Evolutionary conservation across 2,888 invertebrate genomes (phyloP), one percentile per base, ranked within the genome.

Genomic region (Harmothoe impar): DNA sequence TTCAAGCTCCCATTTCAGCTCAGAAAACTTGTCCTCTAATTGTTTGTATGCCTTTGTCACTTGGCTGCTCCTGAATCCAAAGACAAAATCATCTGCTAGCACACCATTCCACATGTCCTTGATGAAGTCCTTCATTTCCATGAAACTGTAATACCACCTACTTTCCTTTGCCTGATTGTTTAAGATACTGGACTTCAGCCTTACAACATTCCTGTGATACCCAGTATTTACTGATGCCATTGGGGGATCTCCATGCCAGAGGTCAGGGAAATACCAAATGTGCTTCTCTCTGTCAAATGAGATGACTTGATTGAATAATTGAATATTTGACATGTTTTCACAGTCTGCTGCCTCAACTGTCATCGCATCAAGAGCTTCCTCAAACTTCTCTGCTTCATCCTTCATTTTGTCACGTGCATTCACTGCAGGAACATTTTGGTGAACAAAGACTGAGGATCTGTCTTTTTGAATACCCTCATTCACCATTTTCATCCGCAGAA

Each of bases 181-280:
- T 3, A 90, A 31, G 20, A 91, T 51, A 72, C 23, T 17, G 29
- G 90, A 17, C 52, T 52, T 91, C 15, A 91, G n/a, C 33, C 77
- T 25, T 17, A 5, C n/a, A 3, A 91, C 89, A 23, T 62, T 54
- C n/a, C 31, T 25, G 20, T 25, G 3, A n/a, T 91, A 91, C 12
- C 91, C 91, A 33, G 52, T 89, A 68, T 91, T 91, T 10, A 54
- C 56, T 52, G 91, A 29, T 77, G 91, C 91, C 91, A 90, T 91
- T n/a, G 91, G 91, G n/a, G 91, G 91, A 43, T 90, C 90, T 23
- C 91, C 91, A 23, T 89, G 29, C 91, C 91, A 91, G 0, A 91
- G 84, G 51, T 90, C 89, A 15, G 91, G 62, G 43, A 91, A 33
- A 33, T n/a, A n/a, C n/a, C n/a, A n/a, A n/a, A n/a, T n/a, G n/a